Percentiles rank a stretch among this genome's conserved stretches.
These are phyloP conservation scores for Apodemia hepburni DNA, from an alignment of 2,888 invertebrate species.

Conservation along the genomic window DNA sequence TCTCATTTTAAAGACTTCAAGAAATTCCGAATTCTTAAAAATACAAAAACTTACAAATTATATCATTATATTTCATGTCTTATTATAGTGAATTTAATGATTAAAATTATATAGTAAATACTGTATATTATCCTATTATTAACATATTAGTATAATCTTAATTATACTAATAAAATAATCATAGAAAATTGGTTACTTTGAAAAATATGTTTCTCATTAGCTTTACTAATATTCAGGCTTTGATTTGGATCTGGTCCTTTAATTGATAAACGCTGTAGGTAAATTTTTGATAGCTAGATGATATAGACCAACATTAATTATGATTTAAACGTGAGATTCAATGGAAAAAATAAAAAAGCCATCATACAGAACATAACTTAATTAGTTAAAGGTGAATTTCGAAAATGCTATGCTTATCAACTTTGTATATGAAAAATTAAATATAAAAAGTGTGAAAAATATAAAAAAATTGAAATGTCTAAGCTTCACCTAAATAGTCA, in stretches of 20 bases:
- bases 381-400: constrained; percentile 35
- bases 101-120: no score
- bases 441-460: constrained; percentile 45
- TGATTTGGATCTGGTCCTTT: neutral
- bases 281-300: no score
- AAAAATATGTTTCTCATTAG: no score
- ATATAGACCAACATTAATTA: neutral
- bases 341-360: neutral
- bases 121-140: no score
- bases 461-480: constrained; percentile 44
- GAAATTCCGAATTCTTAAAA: no score
- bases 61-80: no score
- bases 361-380: constrained; percentile 24
- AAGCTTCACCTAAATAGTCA: constrained; percentile 57
- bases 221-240: neutral
- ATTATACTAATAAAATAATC: neutral
- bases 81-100: no score
- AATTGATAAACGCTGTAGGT: no score
- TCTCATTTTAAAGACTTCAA: no score
- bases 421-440: constrained; percentile 28
- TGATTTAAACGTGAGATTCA: neutral
- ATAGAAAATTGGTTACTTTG: neutral
- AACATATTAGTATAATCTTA: no score
- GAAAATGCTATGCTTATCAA: constrained; percentile 22
- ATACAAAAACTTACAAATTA: no score